Conservation (phyloP, 2,888 invertebrate genomes). For the Isoperla grammatica region DNA sequence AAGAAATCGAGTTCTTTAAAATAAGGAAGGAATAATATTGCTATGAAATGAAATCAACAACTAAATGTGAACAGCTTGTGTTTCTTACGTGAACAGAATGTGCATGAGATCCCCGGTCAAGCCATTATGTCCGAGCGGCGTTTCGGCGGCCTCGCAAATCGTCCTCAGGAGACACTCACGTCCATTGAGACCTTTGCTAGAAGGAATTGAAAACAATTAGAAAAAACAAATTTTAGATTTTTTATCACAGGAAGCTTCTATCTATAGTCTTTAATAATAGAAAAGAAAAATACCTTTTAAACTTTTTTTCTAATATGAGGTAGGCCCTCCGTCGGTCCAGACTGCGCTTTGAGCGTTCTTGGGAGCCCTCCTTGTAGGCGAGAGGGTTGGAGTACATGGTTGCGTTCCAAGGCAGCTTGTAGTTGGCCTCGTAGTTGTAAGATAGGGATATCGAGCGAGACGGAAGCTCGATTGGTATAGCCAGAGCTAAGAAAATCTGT, state of each 20-base stretch:
- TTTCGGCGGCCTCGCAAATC: constrained; percentile 61
- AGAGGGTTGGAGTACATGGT: constrained; percentile 36
- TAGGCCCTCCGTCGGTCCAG: constrained; percentile 53
- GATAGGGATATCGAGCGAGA: constrained; percentile 65
- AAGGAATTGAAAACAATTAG: too few species aligned
- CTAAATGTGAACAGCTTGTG: too few species aligned
- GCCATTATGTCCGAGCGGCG: constrained; percentile 54
- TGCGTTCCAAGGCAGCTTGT: constrained; percentile 53
- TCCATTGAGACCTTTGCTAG: constrained; percentile 56
- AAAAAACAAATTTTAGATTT: too few species aligned
- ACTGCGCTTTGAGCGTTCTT: constrained; percentile 38
- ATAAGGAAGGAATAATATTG: too few species aligned
- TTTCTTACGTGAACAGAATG: constrained; percentile 51
- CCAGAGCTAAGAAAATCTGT: constrained; percentile 62
- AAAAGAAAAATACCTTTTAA: constrained; percentile 45
- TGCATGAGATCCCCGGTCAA: constrained; percentile 61
- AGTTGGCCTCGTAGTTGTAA: constrained; percentile 68
- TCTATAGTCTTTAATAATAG: too few species aligned
- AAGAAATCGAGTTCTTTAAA: too few species aligned
- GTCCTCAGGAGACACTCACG: constrained; percentile 56
- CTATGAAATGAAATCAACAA: too few species aligned
- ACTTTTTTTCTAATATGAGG: constrained; percentile 50
- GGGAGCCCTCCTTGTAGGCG: too few species aligned
- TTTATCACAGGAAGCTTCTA: too few species aligned
- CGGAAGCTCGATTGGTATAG: constrained; percentile 62